Evolutionary conservation across 1,140 invertebrate species (phyloP), one percentile per base, ranked within the genome.

Genomic region (Coenobita brevimanus): DNA sequence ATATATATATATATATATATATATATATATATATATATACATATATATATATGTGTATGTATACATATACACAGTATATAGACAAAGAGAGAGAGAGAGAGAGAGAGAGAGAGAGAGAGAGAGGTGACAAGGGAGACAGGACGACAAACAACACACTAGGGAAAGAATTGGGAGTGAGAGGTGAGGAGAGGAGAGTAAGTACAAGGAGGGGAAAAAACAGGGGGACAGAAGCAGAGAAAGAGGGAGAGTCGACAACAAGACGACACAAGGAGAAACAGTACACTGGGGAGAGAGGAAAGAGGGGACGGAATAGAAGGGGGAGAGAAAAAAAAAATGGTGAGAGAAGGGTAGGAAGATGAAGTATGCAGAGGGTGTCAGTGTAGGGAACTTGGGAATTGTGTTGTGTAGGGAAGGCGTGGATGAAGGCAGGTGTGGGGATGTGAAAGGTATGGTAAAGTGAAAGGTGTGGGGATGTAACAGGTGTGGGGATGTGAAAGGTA

Each of bases 91-190:
- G 54, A 57, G 54, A 57, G 54, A 57, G 54, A 57, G 54, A 57
- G 54, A 57, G 54, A 57, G 54, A 57, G 54, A 57, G 54, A 57
- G 54, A 57, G 54, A 57, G 54, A 57, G 54, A 57, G 54, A 57
- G 54, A 57, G 54, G n/a, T 10, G n/a, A n/a, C 13, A n/a, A 57
- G 54, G n/a, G 54, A 57, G 54, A 57, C 10, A 57, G 54, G n/a
- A n/a, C 13, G 54, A 57, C 10, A 57, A 57, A 57, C 13, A n/a
- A 57, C n/a, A n/a, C 13, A n/a, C n/a, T 57, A n/a, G 10, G n/a
- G 54, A 10, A 10, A 57, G 13, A n/a, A 13, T 57, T n/a, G n/a
- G 13, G 54, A 57, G 13, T 10, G n/a, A n/a, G 54, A 57, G n/a
- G 54, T 13, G 54, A n/a, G 54, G 54, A 57, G 54, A 57, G 54